Evolutionary conservation across 2,888 invertebrate genomes (phyloP), one percentile per base, ranked within the genome.

Genomic region (Mythimna impura): DNA sequence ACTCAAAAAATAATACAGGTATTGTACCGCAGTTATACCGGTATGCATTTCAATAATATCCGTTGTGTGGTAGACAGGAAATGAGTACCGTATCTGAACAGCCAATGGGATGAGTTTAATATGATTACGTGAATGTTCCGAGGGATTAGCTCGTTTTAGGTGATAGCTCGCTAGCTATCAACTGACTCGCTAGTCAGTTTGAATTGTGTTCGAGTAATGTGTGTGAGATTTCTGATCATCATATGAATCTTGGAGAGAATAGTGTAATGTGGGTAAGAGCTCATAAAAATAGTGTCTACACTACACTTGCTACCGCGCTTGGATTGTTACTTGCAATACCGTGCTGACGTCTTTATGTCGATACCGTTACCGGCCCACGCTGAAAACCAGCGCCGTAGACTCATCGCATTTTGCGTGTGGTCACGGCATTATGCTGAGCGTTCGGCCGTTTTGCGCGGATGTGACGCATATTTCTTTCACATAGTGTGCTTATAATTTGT

Each of bases 21-120:
- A 75, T 75, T n/a, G 22, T 61, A 71, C 83, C 78, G 71, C 77
- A 83, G 85, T 85, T 85, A 81, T 82, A 77, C 77, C 80, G 78
- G 64, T 77, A 82, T 89, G 92, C 91, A 93, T 92, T 93, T 90
- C 88, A 89, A 91, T 92, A 92, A 93, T 94, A 92, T 94, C 93
- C 94, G 93, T 61, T 88, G 77, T 87, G 90, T 84, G 91, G 88
- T 84, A 78, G 78, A 74, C 83, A 85, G 93, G 93, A 94, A 93
- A 94, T 94, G 91, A 89, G 85, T 81, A 79, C 76, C 84, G 78
- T 89, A 89, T 88, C 87, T 70, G 81, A 71, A 71, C 68, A 68
- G 55, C 47, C 83, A 83, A 57, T 84, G 79, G 81, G 36, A 80
- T 72, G 80, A 66, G 71, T 67, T 70, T 86, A 83, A 86, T 83